Percentiles rank a stretch among this genome's conserved stretches.
These are phyloP conservation scores for Eublepharis macularius DNA, from an alignment of 2,113 vertebrate species.

Conservation along the genomic window DNA sequence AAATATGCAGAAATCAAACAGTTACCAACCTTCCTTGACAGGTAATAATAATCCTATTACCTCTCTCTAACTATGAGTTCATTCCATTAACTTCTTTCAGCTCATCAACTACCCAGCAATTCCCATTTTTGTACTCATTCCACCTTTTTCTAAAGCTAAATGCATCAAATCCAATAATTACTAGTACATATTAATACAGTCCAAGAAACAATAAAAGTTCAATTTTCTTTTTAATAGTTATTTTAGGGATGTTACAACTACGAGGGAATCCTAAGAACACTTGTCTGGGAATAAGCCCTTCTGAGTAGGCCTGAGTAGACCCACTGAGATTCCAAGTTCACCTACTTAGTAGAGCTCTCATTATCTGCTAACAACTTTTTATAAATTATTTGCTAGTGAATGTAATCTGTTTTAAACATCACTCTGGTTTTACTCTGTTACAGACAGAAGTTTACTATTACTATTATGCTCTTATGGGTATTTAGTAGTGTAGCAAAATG, in stretches of 20 bases:
- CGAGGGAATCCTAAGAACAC: too few relatives aligned
- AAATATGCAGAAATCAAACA: background rate
- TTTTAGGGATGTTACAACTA: background rate
- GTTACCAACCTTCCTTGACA: fast-evolving
- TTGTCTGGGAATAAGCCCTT: too few relatives aligned
- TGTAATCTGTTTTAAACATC: background rate
- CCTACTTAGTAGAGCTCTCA: too few relatives aligned
- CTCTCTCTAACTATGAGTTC: slow-evolving; percentile 34
- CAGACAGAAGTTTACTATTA: background rate
- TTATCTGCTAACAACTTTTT: background rate
- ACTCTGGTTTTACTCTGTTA: background rate
- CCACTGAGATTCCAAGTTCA: too few relatives aligned
- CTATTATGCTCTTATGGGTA: background rate
- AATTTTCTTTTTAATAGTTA: background rate
- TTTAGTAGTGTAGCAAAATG: background rate
- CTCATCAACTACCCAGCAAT: slow-evolving; percentile 13
- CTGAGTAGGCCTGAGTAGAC: too few relatives aligned
- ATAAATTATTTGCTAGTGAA: background rate
- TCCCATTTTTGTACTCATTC: background rate
- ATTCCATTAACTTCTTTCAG: slow-evolving; percentile 20
- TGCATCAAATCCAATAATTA: slow-evolving; percentile 43
- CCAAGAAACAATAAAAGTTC: background rate
- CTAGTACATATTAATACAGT: background rate
- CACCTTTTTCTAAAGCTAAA: background rate
- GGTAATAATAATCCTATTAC: slow-evolving; percentile 9